A percentile compares a stretch with the other conserved stretches of the same genome.
Conservation (phyloP, 2,888 invertebrate species). For the Baccha elongata region DNA sequence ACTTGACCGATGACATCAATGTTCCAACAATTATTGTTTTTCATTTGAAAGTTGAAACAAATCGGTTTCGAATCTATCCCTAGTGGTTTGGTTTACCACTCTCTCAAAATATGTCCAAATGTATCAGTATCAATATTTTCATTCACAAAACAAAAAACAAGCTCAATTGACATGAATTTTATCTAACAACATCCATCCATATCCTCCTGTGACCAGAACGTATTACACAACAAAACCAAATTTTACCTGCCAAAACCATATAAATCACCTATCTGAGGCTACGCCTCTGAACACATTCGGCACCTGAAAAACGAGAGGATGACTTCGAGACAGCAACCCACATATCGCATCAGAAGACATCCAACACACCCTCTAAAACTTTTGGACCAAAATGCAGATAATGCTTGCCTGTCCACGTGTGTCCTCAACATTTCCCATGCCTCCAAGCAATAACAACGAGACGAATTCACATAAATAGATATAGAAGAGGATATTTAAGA, state of each 20-base stretch:
- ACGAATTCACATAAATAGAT: constrained; percentile 15
- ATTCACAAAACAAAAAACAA: constrained; percentile 10
- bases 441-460: constrained; percentile 50
- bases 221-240: constrained; percentile 57
- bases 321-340: constrained; percentile 53
- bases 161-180: constrained; percentile 27
- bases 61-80: constrained; percentile 38
- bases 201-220: constrained; percentile 3
- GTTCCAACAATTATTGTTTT: constrained; percentile 16
- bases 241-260: constrained; percentile 68
- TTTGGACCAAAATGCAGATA: constrained; percentile 54
- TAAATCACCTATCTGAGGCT: constrained; percentile 58
- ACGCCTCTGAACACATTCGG: constrained; percentile 57
- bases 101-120: background rate
- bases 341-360: constrained; percentile 22
- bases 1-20: too few species aligned
- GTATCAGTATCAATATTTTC: constrained; percentile 4
- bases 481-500: constrained; percentile 59
- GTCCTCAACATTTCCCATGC: constrained; percentile 25
- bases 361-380: constrained; percentile 36
- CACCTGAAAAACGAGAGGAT: constrained; percentile 10
- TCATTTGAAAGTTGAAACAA: constrained; percentile 30
- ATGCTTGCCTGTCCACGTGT: constrained; percentile 46
- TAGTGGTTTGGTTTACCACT: constrained; percentile 16
- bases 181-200: too few species aligned